Evolutionary conservation across 2,888 invertebrate species (phyloP), one percentile per base, ranked within the genome.

Genomic region (Busseola fusca): DNA sequence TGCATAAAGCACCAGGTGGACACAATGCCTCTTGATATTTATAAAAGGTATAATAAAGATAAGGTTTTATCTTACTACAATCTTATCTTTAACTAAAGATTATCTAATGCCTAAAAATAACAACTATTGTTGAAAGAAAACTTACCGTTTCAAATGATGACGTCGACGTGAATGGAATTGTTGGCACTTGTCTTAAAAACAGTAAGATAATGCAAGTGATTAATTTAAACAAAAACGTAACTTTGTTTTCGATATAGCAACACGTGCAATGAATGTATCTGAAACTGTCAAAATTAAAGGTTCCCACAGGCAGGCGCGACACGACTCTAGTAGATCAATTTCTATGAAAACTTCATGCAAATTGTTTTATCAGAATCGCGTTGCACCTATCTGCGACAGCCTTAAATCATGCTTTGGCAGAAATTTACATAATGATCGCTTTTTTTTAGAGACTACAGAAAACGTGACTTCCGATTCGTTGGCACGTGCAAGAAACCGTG

Each of bases 381-480:
- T 45, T 1, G 16, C 18, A 42, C 18, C 7, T 45, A 0, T 45
- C 21, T 21, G 45, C 3, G 37, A 1, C 10, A 37, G 37, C 37
- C 10, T 37, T 21, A 21, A 9, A 45, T 48, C 21, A 21, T 48
- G n/a, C 4, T 50, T n/a, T 50, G n/a, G 37, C 34, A 12, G 60
- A 52, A 72, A 40, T 76, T 69, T 48, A 78, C 56, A 48, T 57
- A 57, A 48, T 60, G 48, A 45, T 69, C 14, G 40, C 3, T 45
- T 76, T 79, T 64, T 66, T 50, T 6, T 59, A 10, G 30, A 45
- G 48, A 56, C 21, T 37, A 45, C n/a, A 45, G 1, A 72, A 65
- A 80, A 80, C 80, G 63, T 80, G 58, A 59, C 42, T 30, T 60
- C 27, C 12, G 45, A 62, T 67, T 71, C 45, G 50, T 77, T 76